phyloP scores from a whole-genome alignment of 2,797 vertebrate species.

The Picus viridis region DNA sequence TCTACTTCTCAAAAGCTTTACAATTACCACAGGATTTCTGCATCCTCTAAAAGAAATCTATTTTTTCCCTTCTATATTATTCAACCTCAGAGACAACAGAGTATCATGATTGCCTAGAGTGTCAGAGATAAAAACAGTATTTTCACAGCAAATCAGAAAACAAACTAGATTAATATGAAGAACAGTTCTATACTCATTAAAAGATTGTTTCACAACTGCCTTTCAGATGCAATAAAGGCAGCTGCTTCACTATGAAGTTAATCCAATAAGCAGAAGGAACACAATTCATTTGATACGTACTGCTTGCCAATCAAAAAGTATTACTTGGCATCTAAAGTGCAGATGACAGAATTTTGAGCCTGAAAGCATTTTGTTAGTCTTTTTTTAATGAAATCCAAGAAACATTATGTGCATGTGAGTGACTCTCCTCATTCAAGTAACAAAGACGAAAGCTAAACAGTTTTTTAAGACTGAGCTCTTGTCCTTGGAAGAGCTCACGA shows the following conservation, averaged over 20 bases:
- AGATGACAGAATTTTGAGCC: background rate
- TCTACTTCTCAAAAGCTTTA: conserved; percentile 9
- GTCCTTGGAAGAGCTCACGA: background rate
- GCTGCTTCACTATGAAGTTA: conserved; percentile 22
- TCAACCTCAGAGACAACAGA: conserved; percentile 38
- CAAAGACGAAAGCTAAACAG: background rate
- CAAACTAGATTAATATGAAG: conserved; percentile 10
- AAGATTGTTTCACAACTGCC: conserved; percentile 12
- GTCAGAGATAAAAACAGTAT: conserved; percentile 53
- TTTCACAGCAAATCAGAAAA: conserved; percentile 49
- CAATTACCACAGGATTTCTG: conserved; percentile 47
- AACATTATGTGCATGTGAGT: background rate
- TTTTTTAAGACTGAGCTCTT: background rate
- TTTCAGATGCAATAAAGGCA: conserved; percentile 23
- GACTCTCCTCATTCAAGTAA: background rate
- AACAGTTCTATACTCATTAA: conserved; percentile 29
- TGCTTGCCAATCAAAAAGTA: conserved; percentile 27
- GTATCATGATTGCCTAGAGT: conserved; percentile 17
- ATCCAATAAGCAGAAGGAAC: conserved; percentile 35
- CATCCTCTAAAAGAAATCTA: background rate
- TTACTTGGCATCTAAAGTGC: conserved; percentile 8
- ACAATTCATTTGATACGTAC: background rate
- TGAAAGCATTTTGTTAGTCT: conserved; percentile 23
- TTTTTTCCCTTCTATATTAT: conserved; percentile 26
- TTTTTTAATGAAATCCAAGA: conserved; percentile 37